Conservation (phyloP, 2,113 vertebrate genomes). For the Nannospalax galili region DNA sequence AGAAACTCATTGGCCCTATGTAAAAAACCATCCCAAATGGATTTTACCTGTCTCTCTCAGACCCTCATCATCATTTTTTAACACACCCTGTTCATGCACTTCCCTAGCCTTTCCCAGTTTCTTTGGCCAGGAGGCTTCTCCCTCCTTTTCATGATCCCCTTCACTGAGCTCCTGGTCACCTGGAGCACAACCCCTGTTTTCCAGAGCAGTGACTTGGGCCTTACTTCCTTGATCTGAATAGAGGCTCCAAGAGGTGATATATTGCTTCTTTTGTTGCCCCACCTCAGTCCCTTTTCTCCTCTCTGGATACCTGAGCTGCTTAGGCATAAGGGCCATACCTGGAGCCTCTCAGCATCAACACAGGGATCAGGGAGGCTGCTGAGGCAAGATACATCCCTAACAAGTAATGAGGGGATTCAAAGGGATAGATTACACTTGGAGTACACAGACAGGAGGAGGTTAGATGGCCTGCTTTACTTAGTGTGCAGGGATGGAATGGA, state of each 20-base stretch:
- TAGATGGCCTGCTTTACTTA: neutral
- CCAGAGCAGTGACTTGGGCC: neutral
- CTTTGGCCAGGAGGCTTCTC: neutral
- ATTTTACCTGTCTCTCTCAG: neutral
- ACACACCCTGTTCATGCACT: neutral
- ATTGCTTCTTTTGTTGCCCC: neutral
- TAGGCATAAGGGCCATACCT: neutral
- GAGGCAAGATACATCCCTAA: neutral
- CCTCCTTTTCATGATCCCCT: neutral
- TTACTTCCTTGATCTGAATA: neutral
- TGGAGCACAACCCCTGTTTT: neutral
- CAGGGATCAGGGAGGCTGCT: neutral
- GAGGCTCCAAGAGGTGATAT: neutral
- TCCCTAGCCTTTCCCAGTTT: neutral
- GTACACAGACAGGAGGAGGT: neutral
- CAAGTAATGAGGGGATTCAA: neutral
- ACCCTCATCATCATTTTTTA: too few species aligned
- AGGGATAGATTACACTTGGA: neutral
- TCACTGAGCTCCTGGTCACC: too few species aligned
- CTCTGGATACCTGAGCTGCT: neutral
- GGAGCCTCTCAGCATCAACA: neutral
- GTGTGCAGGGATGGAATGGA: neutral
- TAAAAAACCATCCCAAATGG: neutral
- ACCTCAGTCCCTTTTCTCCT: neutral
- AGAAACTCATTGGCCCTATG: neutral